These are phyloP conservation scores for Notolepis coatsorum DNA, from an alignment of 2,797 vertebrate genomes.

Conservation along the genomic window DNA sequence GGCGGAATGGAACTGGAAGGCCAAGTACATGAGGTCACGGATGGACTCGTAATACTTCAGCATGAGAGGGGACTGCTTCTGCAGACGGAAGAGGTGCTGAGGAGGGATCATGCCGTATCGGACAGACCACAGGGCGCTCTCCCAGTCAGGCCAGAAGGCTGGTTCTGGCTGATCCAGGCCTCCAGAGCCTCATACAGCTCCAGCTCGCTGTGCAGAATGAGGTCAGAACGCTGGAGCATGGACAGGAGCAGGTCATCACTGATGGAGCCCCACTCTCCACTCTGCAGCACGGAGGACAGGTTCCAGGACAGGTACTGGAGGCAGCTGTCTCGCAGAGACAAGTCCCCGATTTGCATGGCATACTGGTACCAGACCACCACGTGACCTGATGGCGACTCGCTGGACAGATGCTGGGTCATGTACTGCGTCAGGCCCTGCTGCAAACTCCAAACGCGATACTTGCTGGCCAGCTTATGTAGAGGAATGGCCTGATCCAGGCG, in stretches of 20 bases:
- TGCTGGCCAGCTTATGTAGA: constrained; percentile 92
- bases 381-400: constrained; percentile 90
- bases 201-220: constrained; percentile 93
- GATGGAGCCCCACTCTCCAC: constrained; percentile 89
- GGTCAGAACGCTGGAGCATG: constrained; percentile 92
- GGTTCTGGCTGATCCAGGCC: constrained; percentile 87
- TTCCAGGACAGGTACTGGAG: constrained; percentile 98
- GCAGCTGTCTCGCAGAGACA: constrained; percentile 89
- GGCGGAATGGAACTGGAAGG: constrained; percentile 96
- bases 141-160: constrained; percentile 79
- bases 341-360: constrained; percentile 86
- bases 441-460: constrained; percentile 88
- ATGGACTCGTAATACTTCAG: constrained; percentile 83
- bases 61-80: constrained; percentile 89
- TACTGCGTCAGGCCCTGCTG: constrained; percentile 92
- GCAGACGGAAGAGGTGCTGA: constrained; percentile 92
- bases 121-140: constrained; percentile 85
- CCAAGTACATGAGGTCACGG: constrained; percentile 92
- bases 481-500: constrained; percentile 91
- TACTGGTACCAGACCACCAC: constrained; percentile 97
- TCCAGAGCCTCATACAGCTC: constrained; percentile 93
- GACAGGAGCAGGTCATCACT: constrained; percentile 90
- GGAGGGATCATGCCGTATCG: constrained; percentile 95
- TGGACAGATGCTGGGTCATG: constrained; percentile 92
- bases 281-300: constrained; percentile 90